A percentile compares a stretch with the other conserved stretches of the same genome.
Conservation (phyloP, 2,888 invertebrate species). For the Hydrotaea cyrtoneurina region DNA sequence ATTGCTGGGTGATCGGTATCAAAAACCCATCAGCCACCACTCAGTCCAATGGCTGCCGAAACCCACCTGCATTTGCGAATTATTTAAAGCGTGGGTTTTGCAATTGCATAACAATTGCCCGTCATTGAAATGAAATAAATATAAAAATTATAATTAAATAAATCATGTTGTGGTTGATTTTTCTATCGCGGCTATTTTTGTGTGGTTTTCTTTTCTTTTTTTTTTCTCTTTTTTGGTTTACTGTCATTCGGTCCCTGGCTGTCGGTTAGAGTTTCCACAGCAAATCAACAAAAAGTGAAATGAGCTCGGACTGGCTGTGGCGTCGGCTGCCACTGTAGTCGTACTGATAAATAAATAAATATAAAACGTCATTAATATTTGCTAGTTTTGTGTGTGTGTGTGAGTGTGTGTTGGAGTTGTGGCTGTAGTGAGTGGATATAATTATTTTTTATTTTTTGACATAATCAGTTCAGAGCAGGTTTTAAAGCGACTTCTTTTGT, state of each 20-base stretch:
- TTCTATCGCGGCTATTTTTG: background rate
- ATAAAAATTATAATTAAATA: constrained; percentile 30
- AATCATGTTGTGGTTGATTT: constrained; percentile 25
- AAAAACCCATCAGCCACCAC: too few species aligned
- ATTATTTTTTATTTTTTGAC: constrained; percentile 22
- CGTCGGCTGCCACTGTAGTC: background rate
- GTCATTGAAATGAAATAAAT: too few species aligned
- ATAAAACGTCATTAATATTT: background rate
- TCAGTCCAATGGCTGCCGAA: too few species aligned
- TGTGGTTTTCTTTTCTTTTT: background rate
- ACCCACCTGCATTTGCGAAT: background rate
- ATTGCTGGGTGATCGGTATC: too few species aligned
- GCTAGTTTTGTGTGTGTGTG: background rate
- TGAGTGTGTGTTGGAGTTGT: background rate
- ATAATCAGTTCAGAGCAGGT: background rate
- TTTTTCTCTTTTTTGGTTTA: too few species aligned
- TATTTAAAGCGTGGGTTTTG: background rate
- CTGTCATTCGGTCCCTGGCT: background rate
- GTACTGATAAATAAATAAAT: background rate
- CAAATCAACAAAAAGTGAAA: too few species aligned
- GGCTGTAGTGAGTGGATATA: background rate
- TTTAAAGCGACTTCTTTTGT: background rate
- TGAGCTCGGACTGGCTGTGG: too few species aligned
- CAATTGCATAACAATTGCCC: too few species aligned
- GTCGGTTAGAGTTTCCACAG: too few species aligned